These are phyloP conservation scores for Colinus virginianus DNA, from an alignment of 2,113 vertebrate genomes.

Conservation along the genomic window DNA sequence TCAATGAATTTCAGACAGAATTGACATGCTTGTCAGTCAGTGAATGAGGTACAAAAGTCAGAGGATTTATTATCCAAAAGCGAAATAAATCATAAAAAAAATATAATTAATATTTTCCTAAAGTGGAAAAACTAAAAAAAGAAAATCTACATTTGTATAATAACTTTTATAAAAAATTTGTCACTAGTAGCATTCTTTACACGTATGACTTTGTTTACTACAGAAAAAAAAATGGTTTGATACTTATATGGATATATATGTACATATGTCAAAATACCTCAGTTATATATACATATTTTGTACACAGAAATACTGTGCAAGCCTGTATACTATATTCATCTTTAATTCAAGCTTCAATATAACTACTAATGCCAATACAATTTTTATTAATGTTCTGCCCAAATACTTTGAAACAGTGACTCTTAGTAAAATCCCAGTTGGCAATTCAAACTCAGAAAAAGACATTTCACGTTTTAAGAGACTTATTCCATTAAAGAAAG, in stretches of 20 bases:
- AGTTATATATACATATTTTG: not conserved
- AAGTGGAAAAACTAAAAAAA: not conserved
- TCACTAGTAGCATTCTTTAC: not conserved
- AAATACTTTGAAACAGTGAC: not conserved
- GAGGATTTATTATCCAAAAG: not conserved
- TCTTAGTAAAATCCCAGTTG: not conserved
- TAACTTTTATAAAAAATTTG: not conserved
- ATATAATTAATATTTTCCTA: not conserved
- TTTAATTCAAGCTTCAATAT: not conserved
- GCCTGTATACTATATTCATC: not conserved
- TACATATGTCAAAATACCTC: not conserved
- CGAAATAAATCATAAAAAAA: not conserved
- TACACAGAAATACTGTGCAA: not conserved
- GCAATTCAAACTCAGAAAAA: not conserved
- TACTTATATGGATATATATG: not conserved
- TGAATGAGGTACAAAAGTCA: not conserved
- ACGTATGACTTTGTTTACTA: not conserved
- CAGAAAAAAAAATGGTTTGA: not conserved
- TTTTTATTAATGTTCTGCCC: not conserved
- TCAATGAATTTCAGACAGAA: not conserved
- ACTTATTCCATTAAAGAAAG: not conserved
- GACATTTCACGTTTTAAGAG: conserved; percentile 5
- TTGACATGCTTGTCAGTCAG: not conserved
- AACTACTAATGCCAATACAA: not conserved
- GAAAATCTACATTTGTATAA: not conserved